Base-by-base conservation (phyloP, 2,113 vertebrate species). In the Anoplopoma fimbria region DNA sequence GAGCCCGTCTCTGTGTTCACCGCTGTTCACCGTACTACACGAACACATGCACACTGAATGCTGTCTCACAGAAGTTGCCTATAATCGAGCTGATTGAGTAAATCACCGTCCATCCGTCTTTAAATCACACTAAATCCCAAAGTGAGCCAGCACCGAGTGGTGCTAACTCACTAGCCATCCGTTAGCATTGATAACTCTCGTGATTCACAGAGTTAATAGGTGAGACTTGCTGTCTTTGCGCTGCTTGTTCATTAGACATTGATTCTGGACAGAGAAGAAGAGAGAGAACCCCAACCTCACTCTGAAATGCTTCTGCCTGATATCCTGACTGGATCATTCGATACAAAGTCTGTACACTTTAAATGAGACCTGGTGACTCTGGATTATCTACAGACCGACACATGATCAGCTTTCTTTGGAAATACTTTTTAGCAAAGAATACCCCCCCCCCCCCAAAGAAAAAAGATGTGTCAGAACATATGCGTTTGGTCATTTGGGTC, bases 111-210 rank as follows among this genome's bases (percentile, higher is more conserved):
- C 4, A 9, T 61, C 68, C 0, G 23, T 69, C 84, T 85, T 88
- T 88, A 89, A 91, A 83, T 77, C 55, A 75, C 75, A 69, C 81
- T 86, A 55, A 57, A 33, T 87, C 61, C 55, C 27, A 77, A 64
- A 80, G 33, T 51, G 68, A 60, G 68, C 51, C 34, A 25, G 0
- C 57, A 17, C 42, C 55, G 81, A 79, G 55, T 10, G 0, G 19
- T 19, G 81, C 64, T 87, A 84, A 90, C 81, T 88, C 77, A 69
- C 79, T 27, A 5, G 27, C 36, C 33, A 21, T 70, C 55, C 47
- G 19, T 75, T 73, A 60, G 77, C 62, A 85, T 67, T 55, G 74
- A 91, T 79, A 84, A 70, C 23, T 51, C 36, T 51, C 6, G 76
- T 68, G 69, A 86, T 87, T 84, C 71, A 63, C 40, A 45, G 55